Percentiles rank a stretch among this genome's conserved stretches.
phyloP scores from a whole-genome alignment of 1,140 invertebrate genomes.

The Calephelis virginiensis region DNA sequence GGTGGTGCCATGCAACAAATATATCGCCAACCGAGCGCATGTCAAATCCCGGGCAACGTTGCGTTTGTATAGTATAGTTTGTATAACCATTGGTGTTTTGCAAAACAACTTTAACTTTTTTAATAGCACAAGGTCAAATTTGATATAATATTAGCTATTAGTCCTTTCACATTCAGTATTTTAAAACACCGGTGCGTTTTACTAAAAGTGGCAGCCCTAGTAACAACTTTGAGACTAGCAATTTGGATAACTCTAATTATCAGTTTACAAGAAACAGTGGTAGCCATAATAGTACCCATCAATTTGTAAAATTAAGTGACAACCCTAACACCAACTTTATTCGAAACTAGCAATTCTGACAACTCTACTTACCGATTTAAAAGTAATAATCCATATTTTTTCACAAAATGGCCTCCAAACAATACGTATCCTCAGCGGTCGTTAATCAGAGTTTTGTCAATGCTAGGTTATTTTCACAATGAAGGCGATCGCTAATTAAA shows the following conservation, averaged over 20 bases:
- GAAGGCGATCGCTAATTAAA: slow-evolving; percentile 15
- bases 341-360: neutral
- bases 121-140: too few relatives aligned
- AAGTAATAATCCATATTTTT: neutral
- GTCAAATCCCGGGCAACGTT: too few relatives aligned
- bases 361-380: neutral
- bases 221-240: neutral
- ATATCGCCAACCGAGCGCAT: too few relatives aligned
- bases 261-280: neutral
- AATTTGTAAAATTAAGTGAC: neutral
- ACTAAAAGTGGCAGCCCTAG: neutral
- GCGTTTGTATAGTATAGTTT: too few relatives aligned
- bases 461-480: slow-evolving; percentile 13
- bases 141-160: too few relatives aligned
- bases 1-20: too few relatives aligned
- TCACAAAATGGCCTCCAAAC: neutral
- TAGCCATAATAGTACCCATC: neutral
- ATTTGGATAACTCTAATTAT: neutral
- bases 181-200: too few relatives aligned
- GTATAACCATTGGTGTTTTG: too few relatives aligned
- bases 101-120: too few relatives aligned
- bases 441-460: slow-evolving; percentile 5
- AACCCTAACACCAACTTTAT: neutral
- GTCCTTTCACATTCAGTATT: too few relatives aligned
- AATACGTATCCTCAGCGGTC: neutral